A percentile compares a stretch with the other conserved stretches of the same genome.
Evolutionary conservation across 2,888 invertebrate species (phyloP).

Genomic region (Drosophila flavopinicola): DNA sequence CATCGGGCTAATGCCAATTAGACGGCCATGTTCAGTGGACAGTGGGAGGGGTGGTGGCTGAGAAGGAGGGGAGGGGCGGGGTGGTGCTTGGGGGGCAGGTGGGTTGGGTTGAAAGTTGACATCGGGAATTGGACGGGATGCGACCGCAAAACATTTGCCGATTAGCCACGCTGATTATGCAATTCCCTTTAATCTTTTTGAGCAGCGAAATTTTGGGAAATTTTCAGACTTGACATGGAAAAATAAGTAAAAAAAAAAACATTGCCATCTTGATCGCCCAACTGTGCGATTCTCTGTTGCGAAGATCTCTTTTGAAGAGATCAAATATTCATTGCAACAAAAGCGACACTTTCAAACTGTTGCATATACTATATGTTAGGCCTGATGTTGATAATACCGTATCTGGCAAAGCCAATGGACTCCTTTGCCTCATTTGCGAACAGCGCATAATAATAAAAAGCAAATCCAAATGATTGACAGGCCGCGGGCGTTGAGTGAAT

Average conservation of each 20-base stretch:
- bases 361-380: no score
- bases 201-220: constrained; percentile 25
- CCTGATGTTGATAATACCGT: no score
- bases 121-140: constrained; percentile 16
- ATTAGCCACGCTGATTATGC: constrained; percentile 69
- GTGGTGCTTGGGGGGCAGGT: neutral
- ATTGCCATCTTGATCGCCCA: neutral
- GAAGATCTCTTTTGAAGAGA: no score
- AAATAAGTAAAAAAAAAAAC: neutral
- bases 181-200: constrained; percentile 65
- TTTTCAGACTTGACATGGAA: constrained; percentile 4
- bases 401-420: neutral
- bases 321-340: no score
- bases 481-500: constrained; percentile 36
- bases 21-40: constrained; percentile 33
- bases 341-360: no score
- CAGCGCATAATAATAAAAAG: constrained; percentile 11
- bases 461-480: constrained; percentile 51
- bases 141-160: constrained; percentile 64
- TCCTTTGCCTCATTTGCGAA: neutral
- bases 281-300: neutral
- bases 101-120: neutral
- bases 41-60: no score
- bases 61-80: neutral
- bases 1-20: constrained; percentile 71